Evolutionary conservation across 2,113 vertebrate genomes (phyloP).

Genomic region (Rallus limicola): DNA sequence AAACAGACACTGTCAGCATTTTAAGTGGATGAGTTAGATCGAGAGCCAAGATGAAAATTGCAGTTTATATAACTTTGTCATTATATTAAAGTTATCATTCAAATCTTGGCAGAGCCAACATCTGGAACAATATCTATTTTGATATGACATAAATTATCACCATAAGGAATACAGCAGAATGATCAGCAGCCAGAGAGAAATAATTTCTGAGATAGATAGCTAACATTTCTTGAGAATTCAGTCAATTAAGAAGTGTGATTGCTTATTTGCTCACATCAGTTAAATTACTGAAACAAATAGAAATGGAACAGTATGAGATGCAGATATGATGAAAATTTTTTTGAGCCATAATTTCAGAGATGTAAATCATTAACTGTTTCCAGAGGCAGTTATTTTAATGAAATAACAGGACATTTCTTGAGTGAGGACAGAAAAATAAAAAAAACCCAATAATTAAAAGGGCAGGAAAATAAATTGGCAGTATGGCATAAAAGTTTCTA

Average conservation of each 20-base stretch:
- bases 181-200: conserved; percentile 8
- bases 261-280: conserved; percentile 15
- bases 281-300: conserved; percentile 39
- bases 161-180: background rate
- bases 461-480: background rate
- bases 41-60: background rate
- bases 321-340: conserved; percentile 25
- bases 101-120: conserved; percentile 10
- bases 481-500: background rate
- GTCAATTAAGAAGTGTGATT: background rate
- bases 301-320: background rate
- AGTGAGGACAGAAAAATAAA: background rate
- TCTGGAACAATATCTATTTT: conserved; percentile 31
- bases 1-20: background rate
- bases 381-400: background rate
- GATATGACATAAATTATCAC: conserved; percentile 34
- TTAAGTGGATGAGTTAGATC: background rate
- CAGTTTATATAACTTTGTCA: background rate
- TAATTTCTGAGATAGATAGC: conserved; percentile 5
- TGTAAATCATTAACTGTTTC: background rate
- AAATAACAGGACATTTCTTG: background rate
- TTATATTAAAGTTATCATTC: conserved; percentile 27
- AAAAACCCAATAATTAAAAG: background rate
- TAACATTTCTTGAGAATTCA: conserved; percentile 22
- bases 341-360: background rate